phyloP scores from a whole-genome alignment of 2,888 invertebrate genomes.

The Caradrina kadenii region DNA sequence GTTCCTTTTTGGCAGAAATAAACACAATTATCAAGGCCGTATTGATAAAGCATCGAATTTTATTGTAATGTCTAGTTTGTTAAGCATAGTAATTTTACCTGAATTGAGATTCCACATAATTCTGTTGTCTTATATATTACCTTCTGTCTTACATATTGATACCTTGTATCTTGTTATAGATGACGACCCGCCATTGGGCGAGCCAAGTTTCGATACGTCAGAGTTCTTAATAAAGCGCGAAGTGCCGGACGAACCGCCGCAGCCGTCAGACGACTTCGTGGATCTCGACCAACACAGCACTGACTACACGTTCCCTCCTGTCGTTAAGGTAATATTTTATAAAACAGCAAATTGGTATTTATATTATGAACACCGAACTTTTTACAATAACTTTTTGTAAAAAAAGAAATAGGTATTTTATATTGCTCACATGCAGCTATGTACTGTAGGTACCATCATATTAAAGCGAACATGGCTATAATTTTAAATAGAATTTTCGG shows the following conservation, averaged over 20 bases:
- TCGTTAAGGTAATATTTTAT: constrained; percentile 78
- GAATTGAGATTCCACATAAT: background rate
- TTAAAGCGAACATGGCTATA: background rate
- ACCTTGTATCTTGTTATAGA: constrained; percentile 63
- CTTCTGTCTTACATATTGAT: too few species aligned
- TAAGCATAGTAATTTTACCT: too few species aligned
- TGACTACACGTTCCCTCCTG: constrained; percentile 81
- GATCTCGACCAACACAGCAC: constrained; percentile 79
- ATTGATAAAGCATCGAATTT: too few species aligned
- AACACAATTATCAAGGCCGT: too few species aligned
- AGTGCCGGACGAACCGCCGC: constrained; percentile 81
- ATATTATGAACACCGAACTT: background rate
- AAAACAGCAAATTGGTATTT: background rate
- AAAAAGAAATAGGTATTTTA: too few species aligned
- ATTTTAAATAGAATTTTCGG: background rate
- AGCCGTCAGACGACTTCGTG: constrained; percentile 78
- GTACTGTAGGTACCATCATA: too few species aligned
- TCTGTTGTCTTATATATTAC: too few species aligned
- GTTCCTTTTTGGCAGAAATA: too few species aligned
- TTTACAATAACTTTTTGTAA: too few species aligned
- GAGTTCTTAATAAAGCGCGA: constrained; percentile 93
- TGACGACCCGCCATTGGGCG: constrained; percentile 92
- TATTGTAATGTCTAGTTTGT: too few species aligned
- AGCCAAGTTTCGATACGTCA: constrained; percentile 96
- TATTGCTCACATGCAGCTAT: too few species aligned